A percentile compares a stretch with the other conserved stretches of the same genome.
phyloP scores from a whole-genome alignment of 2,888 invertebrate genomes.

The Penaeus monodon region DNA sequence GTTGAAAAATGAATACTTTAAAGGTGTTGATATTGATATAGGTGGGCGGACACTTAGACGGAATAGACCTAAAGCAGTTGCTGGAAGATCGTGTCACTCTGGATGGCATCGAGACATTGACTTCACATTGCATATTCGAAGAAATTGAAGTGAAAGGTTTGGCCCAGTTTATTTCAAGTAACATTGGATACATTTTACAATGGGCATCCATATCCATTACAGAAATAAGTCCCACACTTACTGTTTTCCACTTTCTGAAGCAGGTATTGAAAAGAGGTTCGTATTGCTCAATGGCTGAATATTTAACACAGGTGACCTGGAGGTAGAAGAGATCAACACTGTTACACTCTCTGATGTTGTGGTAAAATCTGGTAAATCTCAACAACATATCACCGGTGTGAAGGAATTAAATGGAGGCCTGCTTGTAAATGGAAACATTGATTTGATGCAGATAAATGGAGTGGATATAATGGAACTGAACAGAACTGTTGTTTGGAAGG shows the following conservation, averaged over 20 bases:
- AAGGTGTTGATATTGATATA: neutral
- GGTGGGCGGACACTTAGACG: constrained; percentile 33
- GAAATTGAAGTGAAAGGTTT: constrained; percentile 28
- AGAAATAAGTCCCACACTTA: too few species aligned
- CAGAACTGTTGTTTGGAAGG: constrained; percentile 6
- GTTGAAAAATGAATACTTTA: neutral
- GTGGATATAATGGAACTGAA: constrained; percentile 9
- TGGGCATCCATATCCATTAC: too few species aligned
- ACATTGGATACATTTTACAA: too few species aligned
- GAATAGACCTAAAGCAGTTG: constrained; percentile 23
- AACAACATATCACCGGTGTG: constrained; percentile 4
- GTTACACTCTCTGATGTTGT: constrained; percentile 16
- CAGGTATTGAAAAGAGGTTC: too few species aligned
- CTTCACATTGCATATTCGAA: constrained; percentile 25
- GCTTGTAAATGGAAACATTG: constrained; percentile 1
- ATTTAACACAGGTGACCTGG: constrained; percentile 1
- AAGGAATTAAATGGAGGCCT: constrained; percentile 18
- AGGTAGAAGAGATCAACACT: constrained; percentile 7
- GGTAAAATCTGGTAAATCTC: neutral
- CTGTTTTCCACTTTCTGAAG: too few species aligned
- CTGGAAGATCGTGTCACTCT: constrained; percentile 16
- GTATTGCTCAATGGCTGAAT: too few species aligned
- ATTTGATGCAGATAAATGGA: neutral
- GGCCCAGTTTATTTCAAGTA: too few species aligned
- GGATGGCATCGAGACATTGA: neutral